Conservation (phyloP, 1,140 invertebrate genomes). For the Planococcus citri region DNA sequence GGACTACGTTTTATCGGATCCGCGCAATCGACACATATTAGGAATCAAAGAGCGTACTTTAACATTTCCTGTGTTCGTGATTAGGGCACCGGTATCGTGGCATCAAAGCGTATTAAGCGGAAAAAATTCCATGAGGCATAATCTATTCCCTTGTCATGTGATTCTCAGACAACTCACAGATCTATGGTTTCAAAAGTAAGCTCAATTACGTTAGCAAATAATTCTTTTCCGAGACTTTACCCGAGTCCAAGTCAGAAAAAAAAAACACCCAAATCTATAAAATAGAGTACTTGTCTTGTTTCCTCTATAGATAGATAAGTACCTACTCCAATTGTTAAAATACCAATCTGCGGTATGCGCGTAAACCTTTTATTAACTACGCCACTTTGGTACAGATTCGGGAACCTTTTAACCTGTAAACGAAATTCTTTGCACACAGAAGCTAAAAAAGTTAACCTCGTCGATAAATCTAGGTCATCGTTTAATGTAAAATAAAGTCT, state of each 20-base stretch:
- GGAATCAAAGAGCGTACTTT: background rate
- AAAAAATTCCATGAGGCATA: constrained; percentile 13
- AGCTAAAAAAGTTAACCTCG: no score
- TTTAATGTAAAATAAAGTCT: no score
- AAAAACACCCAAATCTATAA: no score
- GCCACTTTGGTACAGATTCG: no score
- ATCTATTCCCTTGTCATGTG: background rate
- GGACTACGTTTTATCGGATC: background rate
- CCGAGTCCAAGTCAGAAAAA: no score
- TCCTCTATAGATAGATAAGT: background rate
- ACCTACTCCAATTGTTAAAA: background rate
- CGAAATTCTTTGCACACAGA: no score
- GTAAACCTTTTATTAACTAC: no score
- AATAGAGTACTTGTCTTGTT: background rate
- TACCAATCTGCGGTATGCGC: background rate
- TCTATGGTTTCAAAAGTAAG: constrained; percentile 2
- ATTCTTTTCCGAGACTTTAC: background rate
- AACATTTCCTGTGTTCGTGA: background rate
- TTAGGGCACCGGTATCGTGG: background rate
- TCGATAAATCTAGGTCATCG: no score
- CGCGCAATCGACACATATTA: background rate
- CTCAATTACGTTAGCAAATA: background rate
- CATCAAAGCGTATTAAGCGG: background rate
- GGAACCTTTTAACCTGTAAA: no score
- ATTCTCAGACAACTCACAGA: background rate